Conservation (phyloP, 2,888 invertebrate genomes). For the Troides oblongomaculatus region DNA sequence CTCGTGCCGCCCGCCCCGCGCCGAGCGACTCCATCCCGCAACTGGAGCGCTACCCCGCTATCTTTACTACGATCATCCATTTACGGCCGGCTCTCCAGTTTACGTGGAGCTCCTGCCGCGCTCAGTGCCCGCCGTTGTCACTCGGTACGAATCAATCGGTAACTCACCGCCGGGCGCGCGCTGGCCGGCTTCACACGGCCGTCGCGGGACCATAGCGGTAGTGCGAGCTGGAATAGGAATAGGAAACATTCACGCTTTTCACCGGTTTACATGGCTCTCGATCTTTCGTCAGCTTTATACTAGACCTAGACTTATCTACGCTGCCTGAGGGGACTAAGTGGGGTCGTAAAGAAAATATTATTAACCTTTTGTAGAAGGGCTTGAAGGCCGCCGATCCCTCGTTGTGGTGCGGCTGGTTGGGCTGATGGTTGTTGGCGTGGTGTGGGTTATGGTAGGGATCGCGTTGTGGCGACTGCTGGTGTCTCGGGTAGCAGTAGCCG, state of each 20-base stretch:
- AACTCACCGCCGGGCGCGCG: conserved; percentile 64
- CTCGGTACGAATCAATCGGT: conserved; percentile 62
- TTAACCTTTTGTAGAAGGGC: conserved; percentile 94
- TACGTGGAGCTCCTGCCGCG: conserved; percentile 49
- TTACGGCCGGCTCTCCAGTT: conserved; percentile 60
- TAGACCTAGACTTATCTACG: too few relatives aligned
- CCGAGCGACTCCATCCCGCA: conserved; percentile 65
- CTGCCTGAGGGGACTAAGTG: background rate
- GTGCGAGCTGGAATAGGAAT: conserved; percentile 82
- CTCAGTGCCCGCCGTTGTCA: conserved; percentile 40
- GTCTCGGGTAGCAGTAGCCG: conserved; percentile 76
- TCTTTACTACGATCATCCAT: conserved; percentile 68
- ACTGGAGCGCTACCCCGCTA: conserved; percentile 67
- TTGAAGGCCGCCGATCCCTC: conserved; percentile 88
- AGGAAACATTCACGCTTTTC: conserved; percentile 66
- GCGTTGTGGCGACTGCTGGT: conserved; percentile 78
- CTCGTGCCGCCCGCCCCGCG: conserved; percentile 45
- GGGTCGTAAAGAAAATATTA: conserved; percentile 36
- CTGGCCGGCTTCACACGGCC: conserved; percentile 83
- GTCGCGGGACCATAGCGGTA: conserved; percentile 87
- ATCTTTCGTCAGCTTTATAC: too few relatives aligned
- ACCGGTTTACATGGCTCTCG: conserved; percentile 44
- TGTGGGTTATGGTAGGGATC: conserved; percentile 80
- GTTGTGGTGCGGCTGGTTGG: conserved; percentile 73
- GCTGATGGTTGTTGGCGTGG: conserved; percentile 71